These are phyloP conservation scores for Melanophora roralis DNA, from an alignment of 2,888 invertebrate species.

Conservation along the genomic window DNA sequence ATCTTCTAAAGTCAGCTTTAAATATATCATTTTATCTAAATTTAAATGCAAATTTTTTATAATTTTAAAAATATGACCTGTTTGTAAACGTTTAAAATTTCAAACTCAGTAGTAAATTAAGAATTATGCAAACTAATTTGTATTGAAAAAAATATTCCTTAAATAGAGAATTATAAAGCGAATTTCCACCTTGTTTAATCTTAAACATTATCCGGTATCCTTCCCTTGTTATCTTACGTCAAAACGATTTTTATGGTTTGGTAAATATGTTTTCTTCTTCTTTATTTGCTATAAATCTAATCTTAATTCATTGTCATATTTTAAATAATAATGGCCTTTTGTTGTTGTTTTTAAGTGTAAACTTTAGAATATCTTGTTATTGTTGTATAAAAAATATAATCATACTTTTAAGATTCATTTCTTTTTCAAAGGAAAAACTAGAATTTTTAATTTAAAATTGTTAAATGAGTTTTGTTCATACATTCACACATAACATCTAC, in stretches of 20 bases:
- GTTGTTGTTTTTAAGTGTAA: neutral
- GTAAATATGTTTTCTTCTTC: slow-evolving; percentile 6
- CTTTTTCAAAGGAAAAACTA: slow-evolving; percentile 28
- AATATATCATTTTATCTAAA: too few species aligned
- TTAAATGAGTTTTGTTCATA: neutral
- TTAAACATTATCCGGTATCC: neutral
- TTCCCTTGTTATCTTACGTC: slow-evolving; percentile 43
- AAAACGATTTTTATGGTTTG: slow-evolving; percentile 41
- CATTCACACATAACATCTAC: too few species aligned
- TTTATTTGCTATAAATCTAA: slow-evolving; percentile 1
- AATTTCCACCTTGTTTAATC: too few species aligned
- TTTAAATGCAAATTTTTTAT: too few species aligned
- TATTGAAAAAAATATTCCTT: too few species aligned
- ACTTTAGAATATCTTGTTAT: slow-evolving; percentile 12
- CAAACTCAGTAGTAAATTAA: too few species aligned
- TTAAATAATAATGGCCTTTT: neutral
- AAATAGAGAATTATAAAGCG: too few species aligned
- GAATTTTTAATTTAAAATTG: slow-evolving; percentile 33
- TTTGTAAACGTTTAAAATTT: too few species aligned
- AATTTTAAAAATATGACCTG: too few species aligned
- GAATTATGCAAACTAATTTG: too few species aligned
- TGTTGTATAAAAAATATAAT: slow-evolving; percentile 14
- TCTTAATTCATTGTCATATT: slow-evolving; percentile 24
- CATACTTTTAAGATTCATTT: slow-evolving; percentile 34
- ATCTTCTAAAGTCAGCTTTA: too few species aligned